These are phyloP conservation scores for Calosoma granatense DNA, from an alignment of 1,140 invertebrate genomes.

Conservation along the genomic window DNA sequence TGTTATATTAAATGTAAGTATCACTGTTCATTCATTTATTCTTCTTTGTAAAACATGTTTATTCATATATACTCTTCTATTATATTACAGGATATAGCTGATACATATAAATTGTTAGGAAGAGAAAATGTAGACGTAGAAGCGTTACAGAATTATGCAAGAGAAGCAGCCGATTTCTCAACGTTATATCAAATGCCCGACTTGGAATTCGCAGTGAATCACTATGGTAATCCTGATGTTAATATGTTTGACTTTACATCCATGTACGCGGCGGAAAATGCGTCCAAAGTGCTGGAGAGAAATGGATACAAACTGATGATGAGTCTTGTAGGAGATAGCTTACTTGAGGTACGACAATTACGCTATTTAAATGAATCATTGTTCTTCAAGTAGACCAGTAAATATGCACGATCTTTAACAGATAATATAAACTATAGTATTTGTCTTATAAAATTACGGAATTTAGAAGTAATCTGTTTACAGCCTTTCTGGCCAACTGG, in stretches of 20 bases:
- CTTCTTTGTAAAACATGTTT: no score
- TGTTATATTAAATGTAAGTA: conserved; percentile 67
- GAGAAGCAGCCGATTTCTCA: conserved; percentile 92
- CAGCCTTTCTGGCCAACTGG: conserved; percentile 97
- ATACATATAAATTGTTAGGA: conserved; percentile 78
- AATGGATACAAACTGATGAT: conserved; percentile 71
- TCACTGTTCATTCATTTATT: conserved; percentile 13
- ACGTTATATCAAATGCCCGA: conserved; percentile 84
- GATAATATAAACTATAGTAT: no score
- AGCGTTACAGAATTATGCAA: conserved; percentile 82
- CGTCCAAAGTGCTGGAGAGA: conserved; percentile 67
- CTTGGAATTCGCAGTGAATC: conserved; percentile 94
- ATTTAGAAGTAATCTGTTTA: no score
- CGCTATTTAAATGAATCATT: neutral
- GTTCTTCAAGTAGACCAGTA: no score
- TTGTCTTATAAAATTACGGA: no score
- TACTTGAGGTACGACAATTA: conserved; percentile 78
- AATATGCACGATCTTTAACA: no score
- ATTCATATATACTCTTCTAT: no score
- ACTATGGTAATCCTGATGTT: conserved; percentile 94
- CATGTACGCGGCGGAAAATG: conserved; percentile 96
- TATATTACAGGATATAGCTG: conserved; percentile 87
- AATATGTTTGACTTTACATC: conserved; percentile 99
- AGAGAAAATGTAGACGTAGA: conserved; percentile 86
- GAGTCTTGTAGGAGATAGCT: conserved; percentile 89